These are phyloP conservation scores for Bungarus multicinctus DNA, from an alignment of 2,113 vertebrate genomes.

Conservation along the genomic window DNA sequence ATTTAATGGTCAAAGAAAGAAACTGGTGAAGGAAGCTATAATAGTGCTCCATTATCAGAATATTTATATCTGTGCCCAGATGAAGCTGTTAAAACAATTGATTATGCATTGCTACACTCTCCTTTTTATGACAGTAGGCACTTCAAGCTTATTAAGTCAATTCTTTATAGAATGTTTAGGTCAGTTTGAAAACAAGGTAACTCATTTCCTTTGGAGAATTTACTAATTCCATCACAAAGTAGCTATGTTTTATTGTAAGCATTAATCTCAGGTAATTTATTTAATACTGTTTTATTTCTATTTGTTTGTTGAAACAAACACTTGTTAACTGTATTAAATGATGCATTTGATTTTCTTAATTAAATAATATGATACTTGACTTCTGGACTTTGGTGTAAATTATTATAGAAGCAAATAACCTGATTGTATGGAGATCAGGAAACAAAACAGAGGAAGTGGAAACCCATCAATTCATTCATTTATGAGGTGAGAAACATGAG, in stretches of 20 bases:
- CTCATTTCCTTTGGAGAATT: neutral
- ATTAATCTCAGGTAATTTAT: neutral
- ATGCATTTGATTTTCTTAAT: neutral
- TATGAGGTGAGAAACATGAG: neutral
- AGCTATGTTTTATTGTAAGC: neutral
- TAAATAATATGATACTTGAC: neutral
- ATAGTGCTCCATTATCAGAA: neutral
- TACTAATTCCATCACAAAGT: neutral
- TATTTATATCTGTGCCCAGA: neutral
- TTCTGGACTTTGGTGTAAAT: neutral
- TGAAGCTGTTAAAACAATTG: neutral
- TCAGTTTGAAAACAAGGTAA: neutral
- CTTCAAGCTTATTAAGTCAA: neutral
- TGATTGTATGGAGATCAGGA: neutral
- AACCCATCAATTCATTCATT: neutral
- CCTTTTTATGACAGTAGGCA: neutral
- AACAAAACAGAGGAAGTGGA: neutral
- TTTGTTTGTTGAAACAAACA: neutral
- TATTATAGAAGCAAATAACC: neutral
- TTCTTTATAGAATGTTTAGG: neutral
- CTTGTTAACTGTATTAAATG: neutral
- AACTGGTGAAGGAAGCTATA: neutral
- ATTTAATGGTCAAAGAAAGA: neutral
- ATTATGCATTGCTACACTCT: neutral
- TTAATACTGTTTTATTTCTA: neutral